A percentile compares a stretch with the other conserved stretches of the same genome.
Conservation (phyloP, 2,113 vertebrate genomes). For the Barnardius zonarius region DNA sequence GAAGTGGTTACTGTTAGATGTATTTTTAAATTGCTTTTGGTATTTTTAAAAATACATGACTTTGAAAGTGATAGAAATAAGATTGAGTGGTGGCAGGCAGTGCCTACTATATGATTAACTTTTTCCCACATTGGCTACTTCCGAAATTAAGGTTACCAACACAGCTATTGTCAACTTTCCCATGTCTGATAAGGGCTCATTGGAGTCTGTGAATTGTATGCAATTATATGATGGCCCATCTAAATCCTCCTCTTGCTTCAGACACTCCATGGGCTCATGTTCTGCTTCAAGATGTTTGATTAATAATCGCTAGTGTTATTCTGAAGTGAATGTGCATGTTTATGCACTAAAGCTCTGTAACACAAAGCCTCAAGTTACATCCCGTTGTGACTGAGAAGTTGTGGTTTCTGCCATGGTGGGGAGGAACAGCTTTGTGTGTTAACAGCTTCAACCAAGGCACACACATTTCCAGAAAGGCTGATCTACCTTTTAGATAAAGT, state of each 20-base stretch:
- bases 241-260: background rate
- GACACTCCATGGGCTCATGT: background rate
- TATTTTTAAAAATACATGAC: conserved; percentile 68
- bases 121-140: conserved; percentile 54
- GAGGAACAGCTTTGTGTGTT: conserved; percentile 13
- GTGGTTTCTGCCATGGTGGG: conserved; percentile 32
- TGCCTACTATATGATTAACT: conserved; percentile 57
- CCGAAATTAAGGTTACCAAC: conserved; percentile 57
- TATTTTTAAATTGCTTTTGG: conserved; percentile 59
- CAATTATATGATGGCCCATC: background rate
- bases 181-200: background rate
- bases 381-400: background rate
- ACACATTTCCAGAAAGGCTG: background rate
- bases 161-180: conserved; percentile 36
- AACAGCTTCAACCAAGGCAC: background rate
- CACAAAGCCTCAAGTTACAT: background rate
- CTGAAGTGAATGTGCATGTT: background rate
- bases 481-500: conserved; percentile 31
- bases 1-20: conserved; percentile 51
- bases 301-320: background rate
- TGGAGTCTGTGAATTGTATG: background rate
- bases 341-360: background rate
- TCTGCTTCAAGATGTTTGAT: background rate
- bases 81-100: conserved; percentile 16
- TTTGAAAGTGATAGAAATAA: conserved; percentile 44